These are phyloP conservation scores for Pitangus sulphuratus DNA, from an alignment of 2,797 vertebrate species.

Conservation along the genomic window DNA sequence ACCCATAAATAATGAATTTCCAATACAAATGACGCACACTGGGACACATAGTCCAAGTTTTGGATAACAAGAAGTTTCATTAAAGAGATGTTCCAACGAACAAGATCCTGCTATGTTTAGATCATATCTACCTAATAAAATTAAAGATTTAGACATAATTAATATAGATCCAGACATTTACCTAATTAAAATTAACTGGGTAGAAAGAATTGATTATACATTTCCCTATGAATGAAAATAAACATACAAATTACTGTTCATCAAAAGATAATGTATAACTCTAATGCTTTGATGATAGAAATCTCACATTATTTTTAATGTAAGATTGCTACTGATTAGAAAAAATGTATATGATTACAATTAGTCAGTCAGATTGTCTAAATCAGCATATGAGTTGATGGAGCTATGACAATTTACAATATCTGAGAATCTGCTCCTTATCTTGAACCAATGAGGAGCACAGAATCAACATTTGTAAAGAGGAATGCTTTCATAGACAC, in stretches of 20 bases:
- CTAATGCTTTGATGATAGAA: conserved; percentile 41
- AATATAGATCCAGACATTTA: conserved; percentile 37
- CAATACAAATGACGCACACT: background rate
- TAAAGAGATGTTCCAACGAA: background rate
- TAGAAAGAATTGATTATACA: conserved; percentile 45
- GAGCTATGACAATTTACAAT: background rate
- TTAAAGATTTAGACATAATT: conserved; percentile 52
- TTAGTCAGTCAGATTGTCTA: conserved; percentile 12
- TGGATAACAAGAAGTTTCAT: background rate
- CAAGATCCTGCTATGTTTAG: conserved; percentile 32
- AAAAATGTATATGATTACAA: background rate
- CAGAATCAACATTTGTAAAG: background rate
- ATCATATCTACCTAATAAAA: conserved; percentile 43
- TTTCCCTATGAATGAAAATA: conserved; percentile 49
- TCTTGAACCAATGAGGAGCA: background rate
- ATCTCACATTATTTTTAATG: conserved; percentile 35
- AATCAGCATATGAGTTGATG: background rate
- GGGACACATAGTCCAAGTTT: background rate
- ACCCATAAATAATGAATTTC: background rate
- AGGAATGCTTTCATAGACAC: background rate
- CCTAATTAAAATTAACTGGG: conserved; percentile 41
- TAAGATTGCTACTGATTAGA: background rate
- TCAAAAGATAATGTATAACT: conserved; percentile 26
- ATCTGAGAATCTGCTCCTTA: background rate
- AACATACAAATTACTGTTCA: conserved; percentile 34